phyloP scores from a whole-genome alignment of 2,888 invertebrate genomes.

The Vesta saturnalis region DNA sequence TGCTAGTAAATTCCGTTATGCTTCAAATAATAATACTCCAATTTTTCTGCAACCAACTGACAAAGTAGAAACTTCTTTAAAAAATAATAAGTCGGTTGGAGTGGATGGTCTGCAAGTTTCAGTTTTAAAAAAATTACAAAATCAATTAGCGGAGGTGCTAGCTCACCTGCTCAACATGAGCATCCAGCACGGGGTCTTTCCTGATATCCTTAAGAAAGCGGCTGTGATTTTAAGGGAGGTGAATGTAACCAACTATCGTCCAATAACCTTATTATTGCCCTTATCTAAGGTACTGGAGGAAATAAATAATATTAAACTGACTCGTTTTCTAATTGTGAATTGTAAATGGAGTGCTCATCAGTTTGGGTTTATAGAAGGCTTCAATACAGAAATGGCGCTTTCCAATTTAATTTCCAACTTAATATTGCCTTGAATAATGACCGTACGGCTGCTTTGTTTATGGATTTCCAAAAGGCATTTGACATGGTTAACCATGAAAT shows the following conservation, averaged over 20 bases:
- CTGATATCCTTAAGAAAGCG: not conserved
- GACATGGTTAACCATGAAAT: not conserved
- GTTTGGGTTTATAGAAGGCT: not conserved
- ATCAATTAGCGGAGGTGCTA: not conserved
- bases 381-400: not conserved
- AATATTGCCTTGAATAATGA: not conserved
- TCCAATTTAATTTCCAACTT: not conserved
- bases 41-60: not conserved
- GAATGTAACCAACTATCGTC: not conserved
- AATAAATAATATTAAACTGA: not conserved
- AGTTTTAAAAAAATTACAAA: not conserved
- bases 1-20: not conserved
- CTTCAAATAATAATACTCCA: not conserved
- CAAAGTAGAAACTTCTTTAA: not conserved
- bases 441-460: not conserved
- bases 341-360: not conserved
- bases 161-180: not conserved
- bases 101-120: not conserved
- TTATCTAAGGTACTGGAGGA: not conserved
- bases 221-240: not conserved
- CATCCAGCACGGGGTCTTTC: not conserved
- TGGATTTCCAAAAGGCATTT: too few relatives aligned
- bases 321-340: not conserved
- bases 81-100: not conserved
- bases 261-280: not conserved